A percentile compares a stretch with the other conserved stretches of the same genome.
Conservation (phyloP, 2,888 invertebrate genomes). For the Frankliniella intonsa region DNA sequence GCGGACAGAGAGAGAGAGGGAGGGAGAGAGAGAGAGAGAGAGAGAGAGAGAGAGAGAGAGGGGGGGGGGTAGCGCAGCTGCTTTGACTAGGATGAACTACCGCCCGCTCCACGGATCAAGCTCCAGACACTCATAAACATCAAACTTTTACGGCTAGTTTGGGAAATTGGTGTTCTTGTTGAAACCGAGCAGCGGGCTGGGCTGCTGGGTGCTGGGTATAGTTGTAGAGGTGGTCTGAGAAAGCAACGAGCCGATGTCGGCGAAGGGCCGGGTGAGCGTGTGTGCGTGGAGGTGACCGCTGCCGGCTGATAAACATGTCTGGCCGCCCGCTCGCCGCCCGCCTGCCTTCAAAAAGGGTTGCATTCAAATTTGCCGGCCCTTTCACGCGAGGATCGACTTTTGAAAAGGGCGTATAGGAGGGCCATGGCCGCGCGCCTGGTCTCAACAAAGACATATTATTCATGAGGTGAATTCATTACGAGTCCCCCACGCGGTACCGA, state of each 20-base stretch:
- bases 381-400: neutral
- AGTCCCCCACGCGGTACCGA: neutral
- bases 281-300: neutral
- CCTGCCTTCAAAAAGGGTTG: neutral
- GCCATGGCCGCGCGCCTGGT: neutral
- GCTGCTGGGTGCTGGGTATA: too few species aligned
- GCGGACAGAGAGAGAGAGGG: neutral
- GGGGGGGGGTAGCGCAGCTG: neutral
- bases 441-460: slow-evolving; percentile 15
- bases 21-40: slow-evolving; percentile 1
- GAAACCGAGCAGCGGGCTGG: too few species aligned
- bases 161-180: slow-evolving; percentile 25
- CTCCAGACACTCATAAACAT: slow-evolving; percentile 10
- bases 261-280: neutral
- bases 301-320: too few species aligned
- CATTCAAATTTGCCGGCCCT: neutral
- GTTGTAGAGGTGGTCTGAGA: too few species aligned
- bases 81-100: neutral
- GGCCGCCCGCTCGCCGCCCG: too few species aligned
- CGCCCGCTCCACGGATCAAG: neutral
- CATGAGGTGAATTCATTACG: slow-evolving; percentile 23
- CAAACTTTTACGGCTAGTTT: slow-evolving; percentile 25
- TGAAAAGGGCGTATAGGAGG: neutral
- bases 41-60: neutral
- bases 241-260: too few species aligned